A percentile compares a stretch with the other conserved stretches of the same genome.
Conservation (phyloP, 1,140 invertebrate genomes). For the Drosophila lini region DNA sequence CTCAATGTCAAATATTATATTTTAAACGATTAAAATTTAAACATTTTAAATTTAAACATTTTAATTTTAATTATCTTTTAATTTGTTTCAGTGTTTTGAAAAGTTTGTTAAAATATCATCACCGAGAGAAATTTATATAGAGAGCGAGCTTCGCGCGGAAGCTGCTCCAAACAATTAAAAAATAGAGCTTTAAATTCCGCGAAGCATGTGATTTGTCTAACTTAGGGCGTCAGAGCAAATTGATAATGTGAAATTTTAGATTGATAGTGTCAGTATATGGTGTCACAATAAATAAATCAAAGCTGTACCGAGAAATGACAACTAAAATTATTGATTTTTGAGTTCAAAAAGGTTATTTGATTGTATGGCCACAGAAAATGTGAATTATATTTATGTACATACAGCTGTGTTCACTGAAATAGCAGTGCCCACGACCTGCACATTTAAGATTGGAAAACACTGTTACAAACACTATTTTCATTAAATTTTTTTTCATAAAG, state of each 20-base stretch:
- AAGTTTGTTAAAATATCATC: not conserved
- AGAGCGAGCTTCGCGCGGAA: constrained; percentile 41
- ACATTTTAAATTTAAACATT: not conserved
- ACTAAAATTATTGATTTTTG: rapidly evolving
- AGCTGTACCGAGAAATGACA: not conserved
- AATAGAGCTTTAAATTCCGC: constrained; percentile 19
- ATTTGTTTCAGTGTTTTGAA: not conserved
- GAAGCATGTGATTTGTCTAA: constrained; percentile 46
- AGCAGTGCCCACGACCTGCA: too few relatives aligned
- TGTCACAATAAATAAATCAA: not conserved
- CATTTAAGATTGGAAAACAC: too few relatives aligned
- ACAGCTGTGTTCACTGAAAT: too few relatives aligned
- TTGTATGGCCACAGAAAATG: not conserved
- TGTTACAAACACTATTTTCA: too few relatives aligned
- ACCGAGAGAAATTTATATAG: not conserved
- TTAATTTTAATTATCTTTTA: not conserved
- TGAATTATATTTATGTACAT: too few relatives aligned
- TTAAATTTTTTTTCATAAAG: too few relatives aligned
- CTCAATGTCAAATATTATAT: not conserved
- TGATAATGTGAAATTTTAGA: not conserved
- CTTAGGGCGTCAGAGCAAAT: constrained; percentile 5
- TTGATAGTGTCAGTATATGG: not conserved
- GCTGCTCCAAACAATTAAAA: constrained; percentile 43
- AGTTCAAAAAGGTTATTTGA: not conserved
- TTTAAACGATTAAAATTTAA: not conserved